Base-by-base conservation (phyloP, 2,797 vertebrate genomes). In the Monodelphis domestica region DNA sequence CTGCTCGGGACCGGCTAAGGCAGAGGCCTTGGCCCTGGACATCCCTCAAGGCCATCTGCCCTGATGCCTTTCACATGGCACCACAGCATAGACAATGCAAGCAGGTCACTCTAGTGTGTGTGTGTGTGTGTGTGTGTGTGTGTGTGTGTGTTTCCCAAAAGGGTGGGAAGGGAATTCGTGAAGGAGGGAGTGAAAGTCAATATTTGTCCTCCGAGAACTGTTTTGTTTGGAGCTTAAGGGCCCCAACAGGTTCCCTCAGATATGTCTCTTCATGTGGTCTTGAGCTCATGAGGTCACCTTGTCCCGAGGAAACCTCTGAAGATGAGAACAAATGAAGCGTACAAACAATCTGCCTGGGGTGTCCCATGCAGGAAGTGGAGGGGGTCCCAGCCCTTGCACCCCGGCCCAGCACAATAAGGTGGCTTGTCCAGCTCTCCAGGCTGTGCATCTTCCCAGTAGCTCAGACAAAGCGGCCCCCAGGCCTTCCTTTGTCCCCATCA, bases 241-340 rank as follows among this genome's bases (percentile, higher is more conserved):
- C 10, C 21, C 29, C 91, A 91, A 50, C 0, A 57, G 95, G 57
- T 95, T 97, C 92, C 90, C 91, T 94, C 24, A 93, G 95, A 92
- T 91, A 95, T 90, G 94, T 93, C 96, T 91, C 17, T 33, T 92
- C 54, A 50, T 95, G 95, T 92, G 95, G 95, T 97, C 97, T 94
- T 92, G 24, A 94, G 92, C 45, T 63, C 93, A 63, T 0, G 2
- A 91, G 78, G 90, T 54, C 91, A 95, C 29, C 0, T 12, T n/a
- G 96, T 96, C 96, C 96, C 11, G 3, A 95, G 45, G 89, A 97
- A 57, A 96, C 0, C 93, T 84, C 92, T 51, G 91, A 51, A 57
- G 95, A 12, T 0, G 7, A 63, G 89, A 0, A 51, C 0, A 0
- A 87, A 95, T 28, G 30, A 38, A 54, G 1, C 0, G 33, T 92